A percentile compares a stretch with the other conserved stretches of the same genome.
phyloP scores from a whole-genome alignment of 1,140 invertebrate genomes.

The Drosophila repleta region DNA sequence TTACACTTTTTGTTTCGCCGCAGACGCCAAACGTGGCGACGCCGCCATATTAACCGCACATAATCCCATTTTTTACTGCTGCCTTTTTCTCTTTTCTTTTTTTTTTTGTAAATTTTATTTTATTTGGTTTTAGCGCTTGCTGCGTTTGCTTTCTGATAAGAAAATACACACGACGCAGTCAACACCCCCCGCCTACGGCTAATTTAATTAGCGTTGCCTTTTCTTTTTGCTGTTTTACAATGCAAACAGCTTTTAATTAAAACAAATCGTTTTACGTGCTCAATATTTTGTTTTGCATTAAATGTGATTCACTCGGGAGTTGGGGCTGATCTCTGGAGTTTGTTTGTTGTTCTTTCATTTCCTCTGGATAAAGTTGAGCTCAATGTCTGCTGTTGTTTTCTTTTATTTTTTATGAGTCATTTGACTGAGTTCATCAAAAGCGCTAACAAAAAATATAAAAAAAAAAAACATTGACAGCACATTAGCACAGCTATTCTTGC shows the following conservation, averaged over 20 bases:
- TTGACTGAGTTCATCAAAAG: conserved; percentile 17
- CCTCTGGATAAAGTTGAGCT: not conserved
- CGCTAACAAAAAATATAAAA: conserved; percentile 20
- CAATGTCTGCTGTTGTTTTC: not conserved
- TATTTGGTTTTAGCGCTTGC: conserved; percentile 62
- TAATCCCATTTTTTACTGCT: conserved; percentile 67
- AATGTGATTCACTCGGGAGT: conserved; percentile 39
- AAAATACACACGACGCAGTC: conserved; percentile 13
- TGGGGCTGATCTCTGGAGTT: conserved; percentile 46
- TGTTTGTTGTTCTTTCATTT: conserved; percentile 30
- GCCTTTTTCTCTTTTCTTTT: conserved; percentile 40
- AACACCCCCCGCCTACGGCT: conserved; percentile 15
- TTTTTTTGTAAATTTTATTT: too few relatives aligned
- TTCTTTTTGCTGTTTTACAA: conserved; percentile 64
- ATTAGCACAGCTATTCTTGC: conserved; percentile 1
- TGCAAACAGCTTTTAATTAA: conserved; percentile 77
- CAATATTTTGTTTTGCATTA: conserved; percentile 46
- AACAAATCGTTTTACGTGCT: conserved; percentile 66
- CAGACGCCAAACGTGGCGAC: conserved; percentile 37
- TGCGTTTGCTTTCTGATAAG: conserved; percentile 69
- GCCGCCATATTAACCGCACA: conserved; percentile 61
- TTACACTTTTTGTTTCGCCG: conserved; percentile 7
- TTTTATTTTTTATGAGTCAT: conserved; percentile 7
- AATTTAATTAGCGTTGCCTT: conserved; percentile 70
- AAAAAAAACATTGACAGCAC: conserved; percentile 10